Evolutionary conservation across 2,113 vertebrate species (phyloP), one percentile per base, ranked within the genome.

Genomic region (Anarrhichthys ocellatus): DNA sequence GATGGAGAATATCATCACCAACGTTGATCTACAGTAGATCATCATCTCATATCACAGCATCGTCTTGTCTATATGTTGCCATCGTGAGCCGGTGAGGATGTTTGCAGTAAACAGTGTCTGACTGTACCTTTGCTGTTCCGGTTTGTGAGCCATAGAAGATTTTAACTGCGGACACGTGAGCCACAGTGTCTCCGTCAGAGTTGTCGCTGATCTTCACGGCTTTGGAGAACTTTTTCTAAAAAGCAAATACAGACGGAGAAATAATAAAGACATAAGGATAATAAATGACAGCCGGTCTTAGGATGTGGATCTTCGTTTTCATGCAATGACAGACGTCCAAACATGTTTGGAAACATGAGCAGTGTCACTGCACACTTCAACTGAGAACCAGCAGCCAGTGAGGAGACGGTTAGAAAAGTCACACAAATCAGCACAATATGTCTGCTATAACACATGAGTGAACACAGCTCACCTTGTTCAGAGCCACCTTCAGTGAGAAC

Each of bases 141-240:
- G 97, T 99, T 87, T 99, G 98, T 10, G 97, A 98, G 2, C 97
- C 97, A 61, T 95, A 98, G 83, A 99, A 97, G 84, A 99, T 94
- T 93, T 96, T 97, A 8, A 98, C 95, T 27, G 93, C 94, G 4
- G 95, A 94, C 52, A 99, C 95, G 52, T 89, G 80, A 82, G 93
- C 63, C 34, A 80, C 88, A 24, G 89, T 66, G 20, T 91, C 91
- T 67, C 82, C 80, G 34, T 36, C 76, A 0, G 52, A 6, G 63
- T 20, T 24, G 6, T 87, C 91, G 1, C 74, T 70, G 17, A 73
- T 84, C 69, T 90, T 88, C 32, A 42, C 73, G 13, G 83, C 18
- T 81, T 89, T 86, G 5, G 76, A 38, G 8, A 71, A 7, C 34
- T 40, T 89, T 81, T 76, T 90, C 93, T 94, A 24, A 8, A 65